Evolutionary conservation across 2,797 vertebrate species (phyloP).

Genomic region (Steatocranus sp.): DNA sequence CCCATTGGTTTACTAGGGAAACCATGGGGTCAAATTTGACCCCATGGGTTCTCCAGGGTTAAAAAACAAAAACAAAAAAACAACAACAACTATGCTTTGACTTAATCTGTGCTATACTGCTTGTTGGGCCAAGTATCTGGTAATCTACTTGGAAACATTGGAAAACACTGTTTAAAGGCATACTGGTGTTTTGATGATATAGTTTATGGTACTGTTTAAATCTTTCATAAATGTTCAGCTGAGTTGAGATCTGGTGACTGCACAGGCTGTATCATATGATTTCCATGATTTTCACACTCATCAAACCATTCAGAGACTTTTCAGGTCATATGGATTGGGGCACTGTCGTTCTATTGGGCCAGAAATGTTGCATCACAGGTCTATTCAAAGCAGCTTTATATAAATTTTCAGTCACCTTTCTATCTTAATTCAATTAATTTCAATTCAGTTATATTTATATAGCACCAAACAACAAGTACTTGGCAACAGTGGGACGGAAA

Average conservation of each 20-base stretch:
- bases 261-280: neutral
- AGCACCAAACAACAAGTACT: neutral
- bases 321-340: neutral
- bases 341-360: neutral
- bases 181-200: neutral
- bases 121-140: neutral
- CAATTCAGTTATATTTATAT: neutral
- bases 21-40: too few species aligned
- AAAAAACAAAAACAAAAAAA: neutral
- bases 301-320: neutral
- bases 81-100: neutral
- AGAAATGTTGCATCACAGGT: neutral
- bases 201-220: neutral
- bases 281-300: neutral
- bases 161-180: neutral
- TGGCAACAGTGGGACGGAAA: neutral
- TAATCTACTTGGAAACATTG: neutral
- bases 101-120: neutral
- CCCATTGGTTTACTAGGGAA: too few species aligned
- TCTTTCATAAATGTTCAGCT: neutral
- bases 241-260: neutral
- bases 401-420: neutral
- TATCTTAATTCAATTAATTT: neutral
- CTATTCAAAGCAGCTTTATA: neutral
- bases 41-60: too few species aligned